phyloP scores from a whole-genome alignment of 2,797 vertebrate genomes.

The Sebastes ruberrimus region DNA sequence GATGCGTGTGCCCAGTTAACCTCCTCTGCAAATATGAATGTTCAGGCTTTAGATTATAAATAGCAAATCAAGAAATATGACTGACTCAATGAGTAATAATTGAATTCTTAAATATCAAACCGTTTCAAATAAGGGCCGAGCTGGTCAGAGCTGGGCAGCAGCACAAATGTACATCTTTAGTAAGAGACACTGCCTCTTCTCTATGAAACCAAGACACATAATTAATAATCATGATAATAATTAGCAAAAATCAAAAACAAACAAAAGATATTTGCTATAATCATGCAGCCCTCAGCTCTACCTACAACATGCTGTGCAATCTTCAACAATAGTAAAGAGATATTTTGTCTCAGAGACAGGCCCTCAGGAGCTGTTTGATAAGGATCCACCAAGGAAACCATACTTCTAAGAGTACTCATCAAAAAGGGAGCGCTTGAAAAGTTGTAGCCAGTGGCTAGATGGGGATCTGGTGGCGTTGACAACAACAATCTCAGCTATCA shows the following conservation, averaged over 20 bases:
- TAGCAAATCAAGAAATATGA: not conserved
- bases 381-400: not conserved
- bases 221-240: not conserved
- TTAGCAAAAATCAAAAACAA: not conserved
- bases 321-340: not conserved
- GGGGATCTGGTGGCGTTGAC: not conserved
- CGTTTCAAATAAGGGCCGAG: not conserved
- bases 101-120: not conserved
- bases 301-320: not conserved
- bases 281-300: not conserved
- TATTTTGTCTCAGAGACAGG: not conserved
- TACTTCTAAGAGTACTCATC: not conserved
- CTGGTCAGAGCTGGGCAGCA: not conserved
- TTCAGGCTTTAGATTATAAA: not conserved
- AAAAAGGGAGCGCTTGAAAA: not conserved
- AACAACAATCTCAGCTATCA: not conserved
- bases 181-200: not conserved
- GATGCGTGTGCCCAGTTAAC: not conserved
- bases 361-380: not conserved
- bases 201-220: not conserved
- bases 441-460: not conserved
- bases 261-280: not conserved
- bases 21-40: not conserved
- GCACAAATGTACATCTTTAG: not conserved
- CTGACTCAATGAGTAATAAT: not conserved